A percentile compares a stretch with the other conserved stretches of the same genome.
Conservation (phyloP, 1,140 invertebrate species). For the Ceratosolen solmsi region DNA sequence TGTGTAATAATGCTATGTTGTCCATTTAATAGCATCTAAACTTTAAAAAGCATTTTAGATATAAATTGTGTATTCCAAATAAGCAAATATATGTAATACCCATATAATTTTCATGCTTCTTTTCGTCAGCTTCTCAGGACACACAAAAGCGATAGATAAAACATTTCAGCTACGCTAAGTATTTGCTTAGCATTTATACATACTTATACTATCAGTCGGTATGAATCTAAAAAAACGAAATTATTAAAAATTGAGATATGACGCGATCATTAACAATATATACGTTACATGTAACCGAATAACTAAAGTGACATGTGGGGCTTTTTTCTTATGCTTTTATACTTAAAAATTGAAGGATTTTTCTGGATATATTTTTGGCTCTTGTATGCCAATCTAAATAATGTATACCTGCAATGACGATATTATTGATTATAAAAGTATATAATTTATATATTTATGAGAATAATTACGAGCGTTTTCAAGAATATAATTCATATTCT, state of each 20-base stretch:
- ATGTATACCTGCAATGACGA: too few relatives aligned
- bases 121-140: neutral
- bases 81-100: neutral
- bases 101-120: neutral
- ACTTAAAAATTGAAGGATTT: constrained; percentile 29
- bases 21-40: too few relatives aligned
- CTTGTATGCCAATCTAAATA: neutral
- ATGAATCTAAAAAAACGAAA: neutral
- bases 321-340: neutral
- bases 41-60: too few relatives aligned
- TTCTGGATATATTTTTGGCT: constrained; percentile 35
- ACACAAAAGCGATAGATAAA: neutral
- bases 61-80: too few relatives aligned
- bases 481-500: neutral
- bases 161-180: neutral
- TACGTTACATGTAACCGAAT: neutral
- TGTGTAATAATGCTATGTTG: too few relatives aligned
- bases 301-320: neutral
- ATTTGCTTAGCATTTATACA: constrained; percentile 2
- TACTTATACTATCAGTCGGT: neutral
- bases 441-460: too few relatives aligned
- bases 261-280: constrained; percentile 6
- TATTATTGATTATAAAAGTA: too few relatives aligned
- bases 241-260: constrained; percentile 1
- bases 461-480: too few relatives aligned